These are phyloP conservation scores for Aricia artaxerxes DNA, from an alignment of 2,888 invertebrate genomes.

Conservation along the genomic window DNA sequence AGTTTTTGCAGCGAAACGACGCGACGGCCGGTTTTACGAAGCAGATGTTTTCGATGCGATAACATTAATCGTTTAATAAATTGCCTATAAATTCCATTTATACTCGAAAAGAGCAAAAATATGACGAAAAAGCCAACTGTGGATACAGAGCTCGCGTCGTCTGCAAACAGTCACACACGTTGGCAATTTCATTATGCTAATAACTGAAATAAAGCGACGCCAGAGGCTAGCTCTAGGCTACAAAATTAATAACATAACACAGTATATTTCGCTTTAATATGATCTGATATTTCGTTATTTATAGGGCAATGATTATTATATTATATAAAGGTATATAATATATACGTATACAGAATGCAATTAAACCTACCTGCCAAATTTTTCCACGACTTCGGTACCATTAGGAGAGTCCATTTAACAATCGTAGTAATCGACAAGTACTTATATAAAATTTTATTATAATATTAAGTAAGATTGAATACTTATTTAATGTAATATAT, in stretches of 20 bases:
- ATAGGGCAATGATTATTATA: no score
- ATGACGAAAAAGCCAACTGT: constrained; percentile 7
- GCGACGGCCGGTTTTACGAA: neutral
- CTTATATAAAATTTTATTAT: no score
- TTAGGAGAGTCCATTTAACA: no score
- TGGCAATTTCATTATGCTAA: constrained; percentile 6
- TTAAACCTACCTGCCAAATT: no score
- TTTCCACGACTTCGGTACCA: no score
- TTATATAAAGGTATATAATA: no score
- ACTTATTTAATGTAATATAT: no score
- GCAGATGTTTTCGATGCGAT: neutral
- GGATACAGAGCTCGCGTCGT: constrained; percentile 12
- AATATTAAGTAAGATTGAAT: no score
- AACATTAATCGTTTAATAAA: constrained; percentile 15
- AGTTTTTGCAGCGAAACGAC: neutral
- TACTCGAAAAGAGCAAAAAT: constrained; percentile 8
- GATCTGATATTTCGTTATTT: neutral
- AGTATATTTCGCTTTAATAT: neutral
- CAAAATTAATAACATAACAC: neutral
- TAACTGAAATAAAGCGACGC: constrained; percentile 1
- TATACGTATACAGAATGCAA: no score
- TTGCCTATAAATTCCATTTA: constrained; percentile 19
- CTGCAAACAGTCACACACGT: neutral
- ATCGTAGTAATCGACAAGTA: no score
- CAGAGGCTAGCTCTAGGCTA: neutral